Evolutionary conservation across 2,888 invertebrate genomes (phyloP).

Genomic region (Gonocerus acuteangulatus): DNA sequence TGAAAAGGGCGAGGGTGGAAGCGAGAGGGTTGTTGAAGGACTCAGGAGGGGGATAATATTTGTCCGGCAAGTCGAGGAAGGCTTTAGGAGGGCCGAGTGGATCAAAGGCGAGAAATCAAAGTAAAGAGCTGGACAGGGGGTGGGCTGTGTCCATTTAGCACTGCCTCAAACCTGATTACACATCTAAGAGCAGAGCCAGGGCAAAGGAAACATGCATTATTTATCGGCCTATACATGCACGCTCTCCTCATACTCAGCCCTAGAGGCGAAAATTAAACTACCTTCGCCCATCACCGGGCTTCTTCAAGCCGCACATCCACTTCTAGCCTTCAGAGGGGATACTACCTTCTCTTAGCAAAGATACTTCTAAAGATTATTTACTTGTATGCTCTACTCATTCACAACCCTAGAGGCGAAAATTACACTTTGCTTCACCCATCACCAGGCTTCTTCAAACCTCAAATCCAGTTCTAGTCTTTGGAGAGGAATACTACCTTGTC

Average conservation of each 20-base stretch:
- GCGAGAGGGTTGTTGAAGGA: constrained; percentile 23
- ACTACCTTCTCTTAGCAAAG: too few species aligned
- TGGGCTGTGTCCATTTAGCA: constrained; percentile 36
- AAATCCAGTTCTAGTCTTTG: too few species aligned
- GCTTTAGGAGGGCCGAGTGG: constrained; percentile 27
- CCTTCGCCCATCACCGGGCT: neutral
- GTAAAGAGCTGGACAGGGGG: constrained; percentile 19
- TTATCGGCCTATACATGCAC: constrained; percentile 36
- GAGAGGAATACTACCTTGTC: too few species aligned
- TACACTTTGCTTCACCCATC: constrained; percentile 28
- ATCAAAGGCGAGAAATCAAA: constrained; percentile 37
- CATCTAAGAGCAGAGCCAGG: constrained; percentile 35
- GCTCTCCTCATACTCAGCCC: constrained; percentile 22
- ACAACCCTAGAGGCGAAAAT: constrained; percentile 32
- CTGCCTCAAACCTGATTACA: constrained; percentile 35
- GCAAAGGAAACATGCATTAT: constrained; percentile 37
- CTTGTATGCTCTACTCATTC: constrained; percentile 29
- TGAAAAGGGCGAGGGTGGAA: constrained; percentile 16
- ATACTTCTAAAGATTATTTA: too few species aligned
- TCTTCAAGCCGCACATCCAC: too few species aligned
- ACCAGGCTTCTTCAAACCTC: neutral
- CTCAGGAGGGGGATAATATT: constrained; percentile 23
- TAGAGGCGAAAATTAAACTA: constrained; percentile 35
- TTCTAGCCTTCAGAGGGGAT: too few species aligned
- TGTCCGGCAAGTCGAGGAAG: constrained; percentile 25